These are phyloP conservation scores for Molothrus aeneus DNA, from an alignment of 2,797 vertebrate genomes.

Conservation along the genomic window DNA sequence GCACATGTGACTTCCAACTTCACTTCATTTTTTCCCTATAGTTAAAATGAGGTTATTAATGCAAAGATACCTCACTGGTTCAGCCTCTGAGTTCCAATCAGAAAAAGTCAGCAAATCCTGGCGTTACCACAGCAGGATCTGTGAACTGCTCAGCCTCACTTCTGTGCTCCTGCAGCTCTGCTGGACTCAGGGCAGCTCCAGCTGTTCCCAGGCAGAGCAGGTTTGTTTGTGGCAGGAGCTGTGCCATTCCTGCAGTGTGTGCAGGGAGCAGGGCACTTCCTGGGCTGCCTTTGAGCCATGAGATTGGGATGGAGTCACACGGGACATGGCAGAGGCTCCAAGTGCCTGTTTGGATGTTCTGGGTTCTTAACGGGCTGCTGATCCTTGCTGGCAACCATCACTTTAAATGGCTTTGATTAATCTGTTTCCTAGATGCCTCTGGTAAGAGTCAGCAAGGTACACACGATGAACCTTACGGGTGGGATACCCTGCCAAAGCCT, in stretches of 20 bases:
- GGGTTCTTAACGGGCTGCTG: neutral
- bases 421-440: neutral
- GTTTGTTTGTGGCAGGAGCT: neutral
- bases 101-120: neutral
- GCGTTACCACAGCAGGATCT: neutral
- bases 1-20: neutral
- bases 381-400: neutral
- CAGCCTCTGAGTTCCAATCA: neutral
- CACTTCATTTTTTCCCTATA: neutral
- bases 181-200: neutral
- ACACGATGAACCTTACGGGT: neutral
- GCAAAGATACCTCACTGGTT: neutral
- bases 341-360: neutral
- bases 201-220: neutral
- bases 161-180: neutral
- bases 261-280: neutral
- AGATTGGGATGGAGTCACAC: rapidly evolving
- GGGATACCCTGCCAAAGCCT: neutral
- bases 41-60: neutral
- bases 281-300: neutral
- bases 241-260: neutral
- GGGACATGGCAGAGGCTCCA: neutral
- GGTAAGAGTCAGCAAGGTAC: neutral
- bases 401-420: neutral
- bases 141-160: neutral